These are phyloP conservation scores for Heterodera schachtii DNA, from an alignment of 1,140 invertebrate genomes.

Conservation along the genomic window DNA sequence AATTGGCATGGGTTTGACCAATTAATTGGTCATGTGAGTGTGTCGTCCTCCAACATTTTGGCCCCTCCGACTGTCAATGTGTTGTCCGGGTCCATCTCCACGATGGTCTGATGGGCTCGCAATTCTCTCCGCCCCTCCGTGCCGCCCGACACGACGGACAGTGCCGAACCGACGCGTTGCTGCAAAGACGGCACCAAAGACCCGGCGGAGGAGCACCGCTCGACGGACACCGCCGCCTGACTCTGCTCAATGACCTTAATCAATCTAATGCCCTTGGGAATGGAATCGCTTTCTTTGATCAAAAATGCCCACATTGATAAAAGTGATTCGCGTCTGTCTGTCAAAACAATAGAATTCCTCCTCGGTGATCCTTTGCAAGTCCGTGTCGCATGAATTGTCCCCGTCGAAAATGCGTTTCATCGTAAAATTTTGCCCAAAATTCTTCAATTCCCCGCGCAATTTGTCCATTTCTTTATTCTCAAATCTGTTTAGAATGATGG, in stretches of 20 bases:
- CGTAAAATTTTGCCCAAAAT: constrained; percentile 23
- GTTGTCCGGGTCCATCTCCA: constrained; percentile 30
- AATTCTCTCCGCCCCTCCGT: constrained; percentile 6
- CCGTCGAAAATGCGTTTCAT: constrained; percentile 9
- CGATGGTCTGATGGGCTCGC: constrained; percentile 24
- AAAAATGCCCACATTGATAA: constrained; percentile 23
- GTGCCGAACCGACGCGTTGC: constrained; percentile 6
- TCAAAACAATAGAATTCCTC: constrained; percentile 32
- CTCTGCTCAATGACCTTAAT: neutral
- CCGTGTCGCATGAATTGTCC: neutral
- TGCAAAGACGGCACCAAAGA: constrained; percentile 6
- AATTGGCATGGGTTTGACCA: too few species aligned
- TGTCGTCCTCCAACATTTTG: constrained; percentile 6
- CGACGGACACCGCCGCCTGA: neutral
- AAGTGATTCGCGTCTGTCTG: constrained; percentile 9
- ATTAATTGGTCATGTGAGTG: constrained; percentile 24
- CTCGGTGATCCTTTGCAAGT: constrained; percentile 1
- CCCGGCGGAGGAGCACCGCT: neutral
- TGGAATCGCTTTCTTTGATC: neutral
- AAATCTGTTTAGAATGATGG: constrained; percentile 7
- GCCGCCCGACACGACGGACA: constrained; percentile 13
- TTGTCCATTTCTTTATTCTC: constrained; percentile 4
- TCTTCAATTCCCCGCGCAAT: neutral
- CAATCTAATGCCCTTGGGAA: too few species aligned
- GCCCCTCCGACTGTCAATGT: constrained; percentile 20